Evolutionary conservation across 2,113 vertebrate genomes (phyloP), one percentile per base, ranked within the genome.

Genomic region (Podarcis cretensis): DNA sequence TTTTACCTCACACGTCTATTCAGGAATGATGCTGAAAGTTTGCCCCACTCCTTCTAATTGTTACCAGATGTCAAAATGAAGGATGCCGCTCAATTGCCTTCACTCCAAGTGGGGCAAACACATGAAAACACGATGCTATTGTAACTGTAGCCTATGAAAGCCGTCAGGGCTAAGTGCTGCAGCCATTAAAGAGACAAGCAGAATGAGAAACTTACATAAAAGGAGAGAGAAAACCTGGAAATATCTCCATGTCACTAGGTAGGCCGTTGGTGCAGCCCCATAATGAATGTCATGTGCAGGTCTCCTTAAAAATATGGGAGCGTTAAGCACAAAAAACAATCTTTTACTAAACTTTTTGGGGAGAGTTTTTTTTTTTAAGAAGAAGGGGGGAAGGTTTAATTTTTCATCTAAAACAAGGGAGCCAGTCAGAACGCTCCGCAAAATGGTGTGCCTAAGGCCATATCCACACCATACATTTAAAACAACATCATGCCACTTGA

Each of bases 41-140:
- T 89, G 73, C 25, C 77, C 9, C 73, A 14, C 32, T 10, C 20
- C 63, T 77, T 85, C 69, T 90, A 92, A 89, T 88, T 80, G 74
- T 25, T 93, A 59, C 85, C 92, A 92, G 87, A 87, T 94, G 91
- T 4, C 79, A 76, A 91, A 90, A 89, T 91, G 23, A 82, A 87
- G 68, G 92, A 90, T 80, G 10, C 63, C 63, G 76, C 90, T 94
- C 90, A 84, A 91, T 66, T 89, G 54, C 37, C 13, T 75, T 74
- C 3, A 40, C 2, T n/a, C 66, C n/a, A 25, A 59, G 8, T 0
- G 3, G 12, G 30, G 37, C 84, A 90, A 73, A 84, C 68, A 54
- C 86, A 40, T 32, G 10, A 89, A 32, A 65, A 30, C 25, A 40
- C 43, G 37, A 65, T 13, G 6, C 32, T 86, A 10, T 25, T 77